Base-by-base conservation (phyloP, 1,140 invertebrate genomes). In the Cotesia chilonis region DNA sequence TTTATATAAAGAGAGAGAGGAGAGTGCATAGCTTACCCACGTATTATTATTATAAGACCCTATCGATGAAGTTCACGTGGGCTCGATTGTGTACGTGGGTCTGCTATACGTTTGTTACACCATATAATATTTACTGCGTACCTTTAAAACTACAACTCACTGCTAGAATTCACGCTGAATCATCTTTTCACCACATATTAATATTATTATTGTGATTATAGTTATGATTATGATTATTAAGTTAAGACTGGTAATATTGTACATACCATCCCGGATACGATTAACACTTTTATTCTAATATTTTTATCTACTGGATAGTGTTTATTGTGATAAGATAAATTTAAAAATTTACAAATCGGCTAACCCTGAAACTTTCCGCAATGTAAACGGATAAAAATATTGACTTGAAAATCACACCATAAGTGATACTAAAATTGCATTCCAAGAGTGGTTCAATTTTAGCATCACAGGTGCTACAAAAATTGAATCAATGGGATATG, bases 1-100 rank as follows among this genome's bases (percentile, higher is more conserved):
- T 10, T 47, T 47, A 47, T 47, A 47, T 47, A 10, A 47, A 9
- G 38, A 65, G 38, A 65, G 38, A 65, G 38, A 65, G 59, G 52
- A 61, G 69, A 59, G 54, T 68, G 37, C 66, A 63, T 73, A 71
- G 61, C 71, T 75, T 75, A 65, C 69, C 74, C 74, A 73, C 71
- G 74, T 75, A 60, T 54, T 10, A 37, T 36, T 17, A 35, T 51
- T 61, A 63, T 68, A 35, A 41, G 41, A 75, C 51, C 54, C 68
- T 68, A 47, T 70, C 36, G 9, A 60, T 68, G 60, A 17, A 74
- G 68, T 70, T 74, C 60, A 70, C 68, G 72, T 74, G 61, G 63
- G 73, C 65, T 70, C 66, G 47, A 28, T 69, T 14, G 20, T 64
- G 28, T 47, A 54, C 41, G 17, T 64, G 61, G 54, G 28, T 51